Percentiles rank a stretch among this genome's conserved stretches.
Evolutionary conservation across 2,113 vertebrate genomes (phyloP).

Genomic region (Orientallactaga bullata): DNA sequence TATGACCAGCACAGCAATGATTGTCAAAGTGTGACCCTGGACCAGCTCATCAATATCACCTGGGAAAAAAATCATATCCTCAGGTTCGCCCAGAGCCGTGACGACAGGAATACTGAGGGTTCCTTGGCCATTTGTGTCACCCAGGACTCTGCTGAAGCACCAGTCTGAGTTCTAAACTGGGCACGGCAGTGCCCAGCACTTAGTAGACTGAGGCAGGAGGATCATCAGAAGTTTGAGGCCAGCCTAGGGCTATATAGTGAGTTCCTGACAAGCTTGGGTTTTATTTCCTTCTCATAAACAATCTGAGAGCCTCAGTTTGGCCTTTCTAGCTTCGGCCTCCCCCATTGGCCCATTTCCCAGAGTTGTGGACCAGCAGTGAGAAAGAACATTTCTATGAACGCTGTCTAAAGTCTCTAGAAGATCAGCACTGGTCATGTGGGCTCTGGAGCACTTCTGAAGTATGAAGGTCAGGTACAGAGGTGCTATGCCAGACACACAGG

Average conservation of each 20-base stretch:
- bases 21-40: neutral
- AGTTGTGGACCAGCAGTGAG: neutral
- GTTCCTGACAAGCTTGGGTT: too few species aligned
- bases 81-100: neutral
- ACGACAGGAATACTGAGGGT: neutral
- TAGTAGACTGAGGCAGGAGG: neutral
- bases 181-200: too few species aligned
- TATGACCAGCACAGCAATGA: neutral
- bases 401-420: neutral
- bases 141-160: neutral
- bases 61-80: neutral
- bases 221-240: neutral
- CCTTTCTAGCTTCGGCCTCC: neutral
- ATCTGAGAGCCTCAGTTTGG: neutral
- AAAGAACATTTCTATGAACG: neutral
- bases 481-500: neutral
- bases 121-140: neutral
- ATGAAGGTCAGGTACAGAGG: neutral
- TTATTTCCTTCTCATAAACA: too few species aligned
- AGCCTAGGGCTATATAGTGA: neutral
- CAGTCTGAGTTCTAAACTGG: neutral
- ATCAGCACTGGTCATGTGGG: neutral
- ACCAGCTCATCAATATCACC: accelerated
- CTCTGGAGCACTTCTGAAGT: neutral
- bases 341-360: neutral